These are phyloP conservation scores for Hoplodrina blanda DNA, from an alignment of 2,888 invertebrate genomes.

Conservation along the genomic window DNA sequence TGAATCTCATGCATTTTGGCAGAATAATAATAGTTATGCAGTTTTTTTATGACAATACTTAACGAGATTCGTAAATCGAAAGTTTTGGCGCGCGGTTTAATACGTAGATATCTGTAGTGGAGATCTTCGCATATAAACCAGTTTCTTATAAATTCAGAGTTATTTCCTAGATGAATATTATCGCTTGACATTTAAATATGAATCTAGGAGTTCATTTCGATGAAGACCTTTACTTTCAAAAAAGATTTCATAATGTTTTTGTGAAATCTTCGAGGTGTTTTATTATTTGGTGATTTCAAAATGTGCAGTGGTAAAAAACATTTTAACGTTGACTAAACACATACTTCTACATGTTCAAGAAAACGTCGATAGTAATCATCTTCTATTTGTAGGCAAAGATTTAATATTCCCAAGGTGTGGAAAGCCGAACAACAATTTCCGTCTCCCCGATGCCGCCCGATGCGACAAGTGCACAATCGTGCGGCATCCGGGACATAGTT, in stretches of 20 bases:
- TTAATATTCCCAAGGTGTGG: not conserved
- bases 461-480: not conserved
- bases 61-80: constrained; percentile 31
- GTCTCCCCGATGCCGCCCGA: not conserved
- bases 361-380: no score
- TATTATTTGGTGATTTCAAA: constrained; percentile 1
- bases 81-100: constrained; percentile 29
- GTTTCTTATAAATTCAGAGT: constrained; percentile 18
- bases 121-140: constrained; percentile 11
- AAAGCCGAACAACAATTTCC: constrained; percentile 6
- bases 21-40: constrained; percentile 9
- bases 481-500: not conserved
- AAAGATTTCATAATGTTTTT: not conserved
- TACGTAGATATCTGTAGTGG: constrained; percentile 5
- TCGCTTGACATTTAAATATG: constrained; percentile 15
- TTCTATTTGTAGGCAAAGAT: no score
- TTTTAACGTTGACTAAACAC: no score
- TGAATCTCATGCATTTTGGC: constrained; percentile 8
- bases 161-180: constrained; percentile 22
- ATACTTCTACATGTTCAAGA: not conserved
- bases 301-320: not conserved
- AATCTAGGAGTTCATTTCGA: constrained; percentile 2
- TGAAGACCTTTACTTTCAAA: constrained; percentile 5
- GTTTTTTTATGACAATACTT: constrained; percentile 9
- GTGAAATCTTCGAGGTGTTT: not conserved